Evolutionary conservation across 2,888 invertebrate genomes (phyloP).

Genomic region (Euzophera pinguis): DNA sequence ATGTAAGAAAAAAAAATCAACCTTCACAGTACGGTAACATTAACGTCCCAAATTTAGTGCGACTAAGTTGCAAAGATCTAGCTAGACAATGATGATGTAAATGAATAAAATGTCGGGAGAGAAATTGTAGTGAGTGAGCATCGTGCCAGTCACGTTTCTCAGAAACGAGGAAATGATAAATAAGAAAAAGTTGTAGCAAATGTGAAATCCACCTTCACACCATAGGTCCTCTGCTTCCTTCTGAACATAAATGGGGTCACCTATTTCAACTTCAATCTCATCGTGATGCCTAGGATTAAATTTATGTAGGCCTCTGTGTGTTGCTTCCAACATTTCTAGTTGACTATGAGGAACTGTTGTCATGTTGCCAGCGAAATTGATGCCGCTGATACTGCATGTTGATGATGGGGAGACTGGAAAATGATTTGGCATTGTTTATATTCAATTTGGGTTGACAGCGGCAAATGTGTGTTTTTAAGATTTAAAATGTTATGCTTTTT

Average conservation of each 20-base stretch:
- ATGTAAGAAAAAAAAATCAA: no score
- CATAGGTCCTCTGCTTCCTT: slow-evolving; percentile 98
- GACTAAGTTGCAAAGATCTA: no score
- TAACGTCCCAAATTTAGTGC: no score
- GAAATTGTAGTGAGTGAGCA: no score
- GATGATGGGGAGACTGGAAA: slow-evolving; percentile 81
- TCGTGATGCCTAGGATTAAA: slow-evolving; percentile 97
- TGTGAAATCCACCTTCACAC: slow-evolving; percentile 91
- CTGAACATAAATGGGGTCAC: slow-evolving; percentile 97
- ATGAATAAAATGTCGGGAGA: no score
- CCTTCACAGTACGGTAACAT: no score
- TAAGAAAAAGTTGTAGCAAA: no score
- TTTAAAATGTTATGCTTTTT: no score
- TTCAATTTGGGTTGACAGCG: background rate
- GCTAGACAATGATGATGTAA: no score
- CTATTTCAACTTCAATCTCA: slow-evolving; percentile 97
- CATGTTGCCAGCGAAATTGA: slow-evolving; percentile 82
- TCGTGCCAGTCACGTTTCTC: no score
- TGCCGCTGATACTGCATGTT: slow-evolving; percentile 72
- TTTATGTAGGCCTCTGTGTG: slow-evolving; percentile 96
- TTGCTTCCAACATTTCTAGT: slow-evolving; percentile 93
- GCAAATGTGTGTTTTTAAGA: no score
- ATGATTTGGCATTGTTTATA: background rate
- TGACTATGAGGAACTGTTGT: slow-evolving; percentile 88
- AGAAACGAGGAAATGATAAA: no score